phyloP scores from a whole-genome alignment of 2,797 vertebrate genomes.

The Antennarius maculatus region DNA sequence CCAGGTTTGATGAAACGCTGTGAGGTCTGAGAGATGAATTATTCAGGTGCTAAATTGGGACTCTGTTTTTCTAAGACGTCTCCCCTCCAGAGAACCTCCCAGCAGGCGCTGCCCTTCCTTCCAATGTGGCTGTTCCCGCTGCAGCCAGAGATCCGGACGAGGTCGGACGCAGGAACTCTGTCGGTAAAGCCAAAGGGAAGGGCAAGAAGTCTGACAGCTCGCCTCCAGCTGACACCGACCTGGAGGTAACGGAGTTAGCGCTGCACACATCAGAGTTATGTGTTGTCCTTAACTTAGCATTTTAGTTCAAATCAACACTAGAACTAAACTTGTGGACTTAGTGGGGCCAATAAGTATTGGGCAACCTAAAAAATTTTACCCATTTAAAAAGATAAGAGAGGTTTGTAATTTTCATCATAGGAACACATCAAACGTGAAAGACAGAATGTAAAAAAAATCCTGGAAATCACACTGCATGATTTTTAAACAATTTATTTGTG shows the following conservation, averaged over 20 bases:
- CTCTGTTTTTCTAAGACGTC: conserved; percentile 57
- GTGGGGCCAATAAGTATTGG: too few relatives aligned
- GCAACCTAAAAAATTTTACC: too few relatives aligned
- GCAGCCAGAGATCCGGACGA: conserved; percentile 90
- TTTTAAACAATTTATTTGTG: too few relatives aligned
- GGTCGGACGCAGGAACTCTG: conserved; percentile 86
- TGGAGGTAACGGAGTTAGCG: conserved; percentile 83
- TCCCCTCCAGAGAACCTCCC: conserved; percentile 78
- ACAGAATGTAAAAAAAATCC: too few relatives aligned
- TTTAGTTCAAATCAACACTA: neutral
- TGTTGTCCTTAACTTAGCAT: too few relatives aligned
- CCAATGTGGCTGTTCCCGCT: conserved; percentile 68
- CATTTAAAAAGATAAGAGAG: too few relatives aligned
- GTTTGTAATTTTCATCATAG: too few relatives aligned
- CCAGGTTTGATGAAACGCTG: neutral
- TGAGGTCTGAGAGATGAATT: neutral
- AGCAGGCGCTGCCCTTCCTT: conserved; percentile 73
- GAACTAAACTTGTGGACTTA: neutral
- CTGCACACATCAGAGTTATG: neutral
- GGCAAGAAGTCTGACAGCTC: conserved; percentile 88
- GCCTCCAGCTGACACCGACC: conserved; percentile 87
- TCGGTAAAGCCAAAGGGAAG: conserved; percentile 93
- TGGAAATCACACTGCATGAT: too few relatives aligned
- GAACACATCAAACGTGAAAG: too few relatives aligned
- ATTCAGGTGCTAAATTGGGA: neutral